Conservation (phyloP, 1,140 invertebrate species). For the Drosophila lacteicornis region DNA sequence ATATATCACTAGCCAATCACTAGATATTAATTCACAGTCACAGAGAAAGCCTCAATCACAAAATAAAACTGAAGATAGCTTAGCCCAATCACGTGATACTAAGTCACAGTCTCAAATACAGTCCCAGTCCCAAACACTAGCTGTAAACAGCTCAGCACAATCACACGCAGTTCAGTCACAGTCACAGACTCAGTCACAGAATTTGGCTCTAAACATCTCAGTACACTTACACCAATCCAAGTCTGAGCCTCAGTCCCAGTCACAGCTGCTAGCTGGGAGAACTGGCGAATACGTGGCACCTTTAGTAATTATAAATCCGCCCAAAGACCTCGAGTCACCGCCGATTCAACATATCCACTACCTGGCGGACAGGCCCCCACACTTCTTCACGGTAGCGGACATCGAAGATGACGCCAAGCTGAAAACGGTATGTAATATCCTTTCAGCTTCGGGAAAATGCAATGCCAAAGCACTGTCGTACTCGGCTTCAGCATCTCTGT, state of each 20-base stretch:
- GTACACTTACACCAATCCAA: too few relatives aligned
- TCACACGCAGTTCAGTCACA: too few relatives aligned
- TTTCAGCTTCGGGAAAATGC: neutral
- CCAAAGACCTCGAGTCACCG: too few relatives aligned
- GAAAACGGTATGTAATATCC: constrained; percentile 1
- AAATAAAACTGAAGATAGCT: neutral
- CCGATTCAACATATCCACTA: too few relatives aligned
- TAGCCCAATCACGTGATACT: neutral
- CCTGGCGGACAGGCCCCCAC: neutral
- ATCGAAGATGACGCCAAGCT: constrained; percentile 13
- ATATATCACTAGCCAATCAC: neutral
- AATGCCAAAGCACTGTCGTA: neutral
- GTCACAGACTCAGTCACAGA: neutral
- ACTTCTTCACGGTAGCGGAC: neutral
- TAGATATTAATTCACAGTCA: neutral
- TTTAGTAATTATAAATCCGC: too few relatives aligned
- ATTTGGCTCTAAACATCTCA: neutral
- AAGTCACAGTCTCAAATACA: neutral
- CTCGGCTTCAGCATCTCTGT: neutral
- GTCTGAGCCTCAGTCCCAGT: too few relatives aligned
- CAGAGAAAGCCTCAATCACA: neutral
- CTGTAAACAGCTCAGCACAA: neutral
- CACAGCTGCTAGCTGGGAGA: too few relatives aligned
- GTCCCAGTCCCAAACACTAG: neutral
- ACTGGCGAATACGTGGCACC: too few relatives aligned